phyloP scores from a whole-genome alignment of 2,888 invertebrate genomes.

The Euzophera pinguis region DNA sequence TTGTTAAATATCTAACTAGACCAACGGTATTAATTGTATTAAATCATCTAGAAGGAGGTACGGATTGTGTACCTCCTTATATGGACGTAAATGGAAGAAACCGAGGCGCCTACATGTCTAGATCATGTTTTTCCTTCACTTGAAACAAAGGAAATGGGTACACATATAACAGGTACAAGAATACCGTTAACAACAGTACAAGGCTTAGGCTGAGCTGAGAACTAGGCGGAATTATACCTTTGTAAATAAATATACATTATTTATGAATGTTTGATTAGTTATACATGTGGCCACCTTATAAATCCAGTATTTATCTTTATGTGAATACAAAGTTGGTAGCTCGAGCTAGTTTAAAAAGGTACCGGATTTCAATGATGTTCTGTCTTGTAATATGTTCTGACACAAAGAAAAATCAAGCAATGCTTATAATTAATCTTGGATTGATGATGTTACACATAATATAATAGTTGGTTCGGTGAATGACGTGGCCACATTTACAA shows the following conservation, averaged over 20 bases:
- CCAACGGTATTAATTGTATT: no score
- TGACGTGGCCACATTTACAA: not conserved
- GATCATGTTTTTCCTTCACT: conserved; percentile 20
- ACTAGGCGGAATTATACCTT: conserved; percentile 8
- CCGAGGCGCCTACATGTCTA: conserved; percentile 15
- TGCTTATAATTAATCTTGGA: not conserved
- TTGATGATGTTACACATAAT: no score
- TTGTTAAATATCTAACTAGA: no score
- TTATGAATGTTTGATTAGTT: not conserved
- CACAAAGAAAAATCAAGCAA: not conserved
- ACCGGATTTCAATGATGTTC: not conserved
- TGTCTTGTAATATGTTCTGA: not conserved
- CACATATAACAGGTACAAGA: conserved; percentile 7
- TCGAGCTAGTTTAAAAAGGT: not conserved
- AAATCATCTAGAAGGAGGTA: not conserved
- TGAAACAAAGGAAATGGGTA: conserved; percentile 19
- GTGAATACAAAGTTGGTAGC: not conserved
- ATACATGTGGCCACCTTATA: no score
- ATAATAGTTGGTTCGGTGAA: no score
- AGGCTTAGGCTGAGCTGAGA: conserved; percentile 6
- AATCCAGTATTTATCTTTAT: no score
- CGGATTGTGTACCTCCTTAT: no score
- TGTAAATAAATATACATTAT: not conserved
- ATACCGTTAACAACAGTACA: conserved; percentile 7
- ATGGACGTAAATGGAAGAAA: conserved; percentile 10